Percentiles rank a stretch among this genome's conserved stretches.
These are phyloP conservation scores for Ectobius pallidus DNA, from an alignment of 2,888 invertebrate genomes.

Conservation along the genomic window DNA sequence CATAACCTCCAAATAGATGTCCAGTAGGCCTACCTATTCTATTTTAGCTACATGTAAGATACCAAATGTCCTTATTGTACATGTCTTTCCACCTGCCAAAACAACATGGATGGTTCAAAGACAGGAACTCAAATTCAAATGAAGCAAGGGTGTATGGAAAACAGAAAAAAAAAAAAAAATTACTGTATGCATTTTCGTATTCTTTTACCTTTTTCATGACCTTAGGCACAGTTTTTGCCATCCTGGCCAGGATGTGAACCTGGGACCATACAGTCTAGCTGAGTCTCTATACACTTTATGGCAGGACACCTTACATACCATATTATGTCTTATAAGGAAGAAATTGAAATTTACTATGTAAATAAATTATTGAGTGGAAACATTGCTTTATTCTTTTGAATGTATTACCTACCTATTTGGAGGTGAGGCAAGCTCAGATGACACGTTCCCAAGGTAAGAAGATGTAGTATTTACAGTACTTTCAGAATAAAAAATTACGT, in stretches of 20 bases:
- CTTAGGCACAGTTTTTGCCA: neutral
- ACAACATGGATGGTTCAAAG: neutral
- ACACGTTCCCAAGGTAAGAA: no score
- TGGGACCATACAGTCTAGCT: conserved; percentile 19
- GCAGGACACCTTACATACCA: conserved; percentile 19
- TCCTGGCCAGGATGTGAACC: conserved; percentile 13
- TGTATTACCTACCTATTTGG: neutral
- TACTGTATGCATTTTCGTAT: neutral
- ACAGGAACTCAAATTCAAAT: conserved; percentile 1
- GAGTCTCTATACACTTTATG: conserved; percentile 6
- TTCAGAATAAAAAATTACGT: no score
- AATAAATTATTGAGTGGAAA: conserved; percentile 20
- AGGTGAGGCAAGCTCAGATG: no score
- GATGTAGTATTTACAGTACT: no score
- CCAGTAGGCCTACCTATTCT: neutral
- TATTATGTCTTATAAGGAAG: conserved; percentile 12
- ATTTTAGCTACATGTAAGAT: conserved; percentile 5
- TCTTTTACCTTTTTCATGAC: neutral
- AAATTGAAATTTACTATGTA: conserved; percentile 18
- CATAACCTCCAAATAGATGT: neutral
- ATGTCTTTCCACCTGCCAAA: conserved; percentile 11
- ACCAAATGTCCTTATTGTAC: neutral
- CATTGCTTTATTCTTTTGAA: neutral
- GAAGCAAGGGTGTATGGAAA: neutral
- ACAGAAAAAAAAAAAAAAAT: neutral